Conservation (phyloP, 2,888 invertebrate genomes). For the Lepidochitona cinerea region DNA sequence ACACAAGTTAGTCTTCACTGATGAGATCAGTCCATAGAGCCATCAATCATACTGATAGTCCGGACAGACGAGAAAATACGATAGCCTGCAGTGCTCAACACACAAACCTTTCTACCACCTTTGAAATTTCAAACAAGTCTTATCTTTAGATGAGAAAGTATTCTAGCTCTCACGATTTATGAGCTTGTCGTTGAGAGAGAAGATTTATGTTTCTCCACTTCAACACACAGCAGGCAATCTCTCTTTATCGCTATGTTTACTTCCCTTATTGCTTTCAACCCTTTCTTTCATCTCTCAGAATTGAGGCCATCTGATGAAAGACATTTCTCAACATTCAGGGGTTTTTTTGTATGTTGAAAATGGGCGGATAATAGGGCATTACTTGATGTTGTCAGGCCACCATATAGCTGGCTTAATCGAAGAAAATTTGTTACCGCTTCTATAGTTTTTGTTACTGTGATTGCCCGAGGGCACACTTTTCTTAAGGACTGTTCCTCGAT, state of each 20-base stretch:
- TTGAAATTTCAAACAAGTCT: conserved; percentile 2
- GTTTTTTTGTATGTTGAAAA: not conserved
- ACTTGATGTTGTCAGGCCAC: not conserved
- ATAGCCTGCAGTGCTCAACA: not conserved
- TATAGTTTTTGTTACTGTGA: not conserved
- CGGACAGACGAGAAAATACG: too few relatives aligned
- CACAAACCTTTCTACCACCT: not conserved
- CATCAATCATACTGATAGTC: not conserved
- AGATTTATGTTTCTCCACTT: conserved; percentile 1
- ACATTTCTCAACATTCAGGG: not conserved
- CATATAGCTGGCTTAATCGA: not conserved
- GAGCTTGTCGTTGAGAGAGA: not conserved
- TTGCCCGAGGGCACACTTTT: not conserved
- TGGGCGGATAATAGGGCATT: not conserved
- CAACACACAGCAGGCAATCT: too few relatives aligned
- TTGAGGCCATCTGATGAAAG: not conserved
- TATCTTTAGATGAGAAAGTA: conserved; percentile 5
- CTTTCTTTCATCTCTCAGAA: not conserved
- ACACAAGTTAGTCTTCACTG: not conserved
- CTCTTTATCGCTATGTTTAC: too few relatives aligned
- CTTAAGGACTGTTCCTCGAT: not conserved
- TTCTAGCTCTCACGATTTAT: not conserved
- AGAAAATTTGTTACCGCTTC: not conserved
- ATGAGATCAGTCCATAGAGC: not conserved
- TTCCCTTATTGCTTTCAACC: too few relatives aligned